These are phyloP conservation scores for Drosophila hydei DNA, from an alignment of 1,140 invertebrate genomes.

Conservation along the genomic window DNA sequence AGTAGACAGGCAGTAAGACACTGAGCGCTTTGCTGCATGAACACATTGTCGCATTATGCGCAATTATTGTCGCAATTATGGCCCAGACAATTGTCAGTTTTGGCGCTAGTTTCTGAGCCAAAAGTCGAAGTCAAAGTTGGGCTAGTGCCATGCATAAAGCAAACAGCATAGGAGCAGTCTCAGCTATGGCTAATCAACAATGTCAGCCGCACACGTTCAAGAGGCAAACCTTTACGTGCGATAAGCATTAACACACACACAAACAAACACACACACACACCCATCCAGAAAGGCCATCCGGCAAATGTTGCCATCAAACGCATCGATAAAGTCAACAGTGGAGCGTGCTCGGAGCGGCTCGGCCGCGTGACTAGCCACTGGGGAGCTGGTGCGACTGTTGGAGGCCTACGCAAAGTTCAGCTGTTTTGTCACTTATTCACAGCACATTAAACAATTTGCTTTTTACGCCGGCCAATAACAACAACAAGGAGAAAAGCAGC, in stretches of 20 bases:
- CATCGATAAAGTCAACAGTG: constrained; percentile 67
- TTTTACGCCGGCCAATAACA: constrained; percentile 73
- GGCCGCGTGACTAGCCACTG: constrained; percentile 44
- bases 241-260: constrained; percentile 48
- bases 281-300: background rate
- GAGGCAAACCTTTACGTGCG: constrained; percentile 68
- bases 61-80: constrained; percentile 84
- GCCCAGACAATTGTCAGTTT: constrained; percentile 72
- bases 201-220: constrained; percentile 46
- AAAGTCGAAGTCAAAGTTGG: constrained; percentile 41
- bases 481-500: constrained; percentile 16
- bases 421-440: constrained; percentile 82
- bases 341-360: constrained; percentile 27
- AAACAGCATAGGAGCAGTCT: constrained; percentile 2
- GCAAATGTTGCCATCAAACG: constrained; percentile 25
- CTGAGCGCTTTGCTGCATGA: constrained; percentile 53
- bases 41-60: constrained; percentile 81
- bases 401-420: constrained; percentile 64
- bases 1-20: constrained; percentile 41
- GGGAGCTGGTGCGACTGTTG: constrained; percentile 13
- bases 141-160: constrained; percentile 36
- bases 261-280: background rate
- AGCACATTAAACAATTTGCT: constrained; percentile 82
- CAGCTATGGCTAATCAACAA: constrained; percentile 37
- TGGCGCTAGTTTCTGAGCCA: constrained; percentile 43